Evolutionary conservation across 2,113 vertebrate species (phyloP), one percentile per base, ranked within the genome.

Genomic region (Cyanoderma ruficeps): DNA sequence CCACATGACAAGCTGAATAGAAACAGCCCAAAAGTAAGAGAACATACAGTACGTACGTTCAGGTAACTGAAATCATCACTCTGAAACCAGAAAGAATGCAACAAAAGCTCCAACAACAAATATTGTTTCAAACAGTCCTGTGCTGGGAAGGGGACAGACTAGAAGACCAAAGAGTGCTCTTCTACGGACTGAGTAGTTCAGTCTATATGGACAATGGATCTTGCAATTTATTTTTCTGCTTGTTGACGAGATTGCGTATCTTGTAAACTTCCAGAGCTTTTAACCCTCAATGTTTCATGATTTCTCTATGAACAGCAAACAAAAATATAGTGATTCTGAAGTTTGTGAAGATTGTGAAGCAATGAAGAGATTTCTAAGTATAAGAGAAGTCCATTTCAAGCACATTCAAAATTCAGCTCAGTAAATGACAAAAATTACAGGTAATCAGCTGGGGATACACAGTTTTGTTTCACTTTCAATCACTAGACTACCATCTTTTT

Each of bases 11-110:
- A 95, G 87, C 61, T 93, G 92, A 93, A 91, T 91, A 97, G 94
- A 97, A 97, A 96, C 95, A 96, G 96, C 94, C 94, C 85, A 85
- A 87, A 97, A 96, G 86, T 90, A 96, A 82, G 79, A 89, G 97
- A 97, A 97, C 97, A 95, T 89, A 86, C 72, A 96, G 97, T 97
- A 96, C 97, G 96, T 85, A 74, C 13, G 92, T 94, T 94, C 93
- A 96, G 84, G 89, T 94, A 96, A 93, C 90, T 83, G 67, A 94
- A 96, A 89, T 93, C 47, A 94, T 89, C 85, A 90, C 69, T 87
- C 65, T 91, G 82, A 94, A 96, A 79, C 55, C 86, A 91, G 72
- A 85, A 94, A 86, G 67, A 88, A 93, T 35, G 56, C 37, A 84
- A 93, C 20, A 49, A 84, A 72, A 42, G 0, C 15, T 27, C 27